phyloP scores from a whole-genome alignment of 2,797 vertebrate species.

The Myotis findleyi region DNA sequence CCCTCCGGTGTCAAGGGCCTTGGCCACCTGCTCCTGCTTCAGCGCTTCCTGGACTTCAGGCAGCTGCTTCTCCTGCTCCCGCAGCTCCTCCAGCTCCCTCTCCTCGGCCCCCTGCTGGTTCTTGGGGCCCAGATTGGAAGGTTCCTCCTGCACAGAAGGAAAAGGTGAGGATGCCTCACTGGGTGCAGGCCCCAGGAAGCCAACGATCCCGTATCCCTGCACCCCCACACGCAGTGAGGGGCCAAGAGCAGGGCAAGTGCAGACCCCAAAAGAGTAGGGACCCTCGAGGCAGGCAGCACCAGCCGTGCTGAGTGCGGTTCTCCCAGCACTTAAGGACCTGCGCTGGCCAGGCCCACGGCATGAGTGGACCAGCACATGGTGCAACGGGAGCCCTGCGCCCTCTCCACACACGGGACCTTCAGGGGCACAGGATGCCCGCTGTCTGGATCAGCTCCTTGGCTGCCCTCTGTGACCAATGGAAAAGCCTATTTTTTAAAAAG shows the following conservation, averaged over 20 bases:
- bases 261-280: fast-evolving
- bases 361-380: fast-evolving
- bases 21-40: constrained; percentile 91
- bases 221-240: fast-evolving
- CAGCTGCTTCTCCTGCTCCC: constrained; percentile 77
- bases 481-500: not conserved
- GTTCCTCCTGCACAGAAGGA: constrained; percentile 92
- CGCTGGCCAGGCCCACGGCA: fast-evolving
- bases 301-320: fast-evolving
- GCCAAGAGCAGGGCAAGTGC: not conserved
- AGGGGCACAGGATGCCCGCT: fast-evolving
- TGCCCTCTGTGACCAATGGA: not conserved
- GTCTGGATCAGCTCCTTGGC: not conserved
- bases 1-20: constrained; percentile 88
- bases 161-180: too few species aligned
- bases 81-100: constrained; percentile 91
- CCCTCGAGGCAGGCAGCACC: not conserved
- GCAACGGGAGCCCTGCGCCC: too few species aligned
- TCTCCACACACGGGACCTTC: not conserved
- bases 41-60: constrained; percentile 77
- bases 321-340: not conserved
- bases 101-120: constrained; percentile 93
- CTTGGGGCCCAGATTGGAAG: constrained; percentile 93
- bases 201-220: too few species aligned
- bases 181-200: too few species aligned